Conservation (phyloP, 2,888 invertebrate species). For the Melanophora roralis region DNA sequence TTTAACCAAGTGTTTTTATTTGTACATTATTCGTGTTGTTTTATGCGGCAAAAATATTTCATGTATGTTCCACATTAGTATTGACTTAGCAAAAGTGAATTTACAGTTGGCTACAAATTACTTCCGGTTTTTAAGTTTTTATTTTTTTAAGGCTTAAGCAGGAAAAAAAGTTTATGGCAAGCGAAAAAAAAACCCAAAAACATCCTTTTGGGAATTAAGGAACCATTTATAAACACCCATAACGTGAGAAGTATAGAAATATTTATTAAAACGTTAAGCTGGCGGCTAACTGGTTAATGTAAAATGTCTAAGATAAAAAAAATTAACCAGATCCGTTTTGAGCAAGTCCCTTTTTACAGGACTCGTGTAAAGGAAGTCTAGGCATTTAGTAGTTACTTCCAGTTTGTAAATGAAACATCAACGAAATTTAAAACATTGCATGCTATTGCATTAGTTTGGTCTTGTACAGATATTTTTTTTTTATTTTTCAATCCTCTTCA, state of each 20-base stretch:
- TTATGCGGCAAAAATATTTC: not conserved
- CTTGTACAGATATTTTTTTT: not conserved
- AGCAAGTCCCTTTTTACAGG: too few species aligned
- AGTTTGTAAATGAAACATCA: slow-evolving; percentile 73
- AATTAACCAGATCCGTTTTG: too few species aligned
- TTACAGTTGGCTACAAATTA: slow-evolving; percentile 74
- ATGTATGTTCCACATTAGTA: slow-evolving; percentile 24
- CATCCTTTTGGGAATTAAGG: slow-evolving; percentile 37
- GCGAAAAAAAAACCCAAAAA: not conserved
- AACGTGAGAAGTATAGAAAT: too few species aligned
- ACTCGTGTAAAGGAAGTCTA: slow-evolving; percentile 21
- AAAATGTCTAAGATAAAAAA: too few species aligned
- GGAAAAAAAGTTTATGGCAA: not conserved
- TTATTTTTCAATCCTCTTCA: not conserved
- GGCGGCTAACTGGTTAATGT: too few species aligned
- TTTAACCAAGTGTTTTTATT: too few species aligned
- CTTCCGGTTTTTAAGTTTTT: slow-evolving; percentile 68
- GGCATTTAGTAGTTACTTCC: slow-evolving; percentile 48
- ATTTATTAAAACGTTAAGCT: too few species aligned
- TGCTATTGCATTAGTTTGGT: slow-evolving; percentile 60
- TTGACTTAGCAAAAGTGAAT: slow-evolving; percentile 63
- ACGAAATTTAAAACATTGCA: slow-evolving; percentile 73
- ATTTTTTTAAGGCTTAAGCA: slow-evolving; percentile 1
- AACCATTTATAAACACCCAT: too few species aligned
- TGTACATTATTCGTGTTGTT: not conserved